A percentile compares a stretch with the other conserved stretches of the same genome.
Conservation (phyloP, 2,797 vertebrate genomes). For the Anas georgica region DNA sequence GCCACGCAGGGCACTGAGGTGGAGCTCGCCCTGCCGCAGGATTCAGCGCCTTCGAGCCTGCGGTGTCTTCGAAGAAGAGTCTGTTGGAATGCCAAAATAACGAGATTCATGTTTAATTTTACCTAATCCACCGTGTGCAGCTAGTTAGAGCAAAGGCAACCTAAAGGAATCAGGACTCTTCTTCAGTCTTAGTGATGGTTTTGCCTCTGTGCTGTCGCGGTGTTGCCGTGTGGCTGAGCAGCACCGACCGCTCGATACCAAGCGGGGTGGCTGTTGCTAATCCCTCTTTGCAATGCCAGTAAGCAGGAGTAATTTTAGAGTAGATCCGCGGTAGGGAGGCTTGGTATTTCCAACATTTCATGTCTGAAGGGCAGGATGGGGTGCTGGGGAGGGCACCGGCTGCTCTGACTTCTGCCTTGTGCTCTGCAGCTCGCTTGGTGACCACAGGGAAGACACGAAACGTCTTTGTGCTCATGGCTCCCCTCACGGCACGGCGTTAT, state of each 20-base stretch:
- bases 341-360: neutral
- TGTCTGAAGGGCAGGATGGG: neutral
- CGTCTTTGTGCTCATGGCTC: neutral
- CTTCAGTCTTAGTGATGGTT: neutral
- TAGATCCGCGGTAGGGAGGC: neutral
- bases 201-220: neutral
- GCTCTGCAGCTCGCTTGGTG: neutral
- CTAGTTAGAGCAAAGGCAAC: neutral
- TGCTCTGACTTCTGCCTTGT: neutral
- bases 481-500: neutral
- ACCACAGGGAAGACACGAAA: neutral
- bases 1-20: neutral
- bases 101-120: constrained; percentile 32
- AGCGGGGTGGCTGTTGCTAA: neutral
- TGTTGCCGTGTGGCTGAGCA: neutral
- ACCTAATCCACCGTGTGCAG: neutral
- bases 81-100: neutral
- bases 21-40: neutral
- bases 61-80: neutral
- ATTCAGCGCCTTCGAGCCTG: neutral
- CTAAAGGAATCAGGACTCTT: neutral
- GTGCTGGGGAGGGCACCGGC: neutral
- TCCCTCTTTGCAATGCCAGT: neutral
- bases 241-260: neutral
- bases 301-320: neutral